phyloP scores from a whole-genome alignment of 2,888 invertebrate species.

The Yponomeuta plumbellus region DNA sequence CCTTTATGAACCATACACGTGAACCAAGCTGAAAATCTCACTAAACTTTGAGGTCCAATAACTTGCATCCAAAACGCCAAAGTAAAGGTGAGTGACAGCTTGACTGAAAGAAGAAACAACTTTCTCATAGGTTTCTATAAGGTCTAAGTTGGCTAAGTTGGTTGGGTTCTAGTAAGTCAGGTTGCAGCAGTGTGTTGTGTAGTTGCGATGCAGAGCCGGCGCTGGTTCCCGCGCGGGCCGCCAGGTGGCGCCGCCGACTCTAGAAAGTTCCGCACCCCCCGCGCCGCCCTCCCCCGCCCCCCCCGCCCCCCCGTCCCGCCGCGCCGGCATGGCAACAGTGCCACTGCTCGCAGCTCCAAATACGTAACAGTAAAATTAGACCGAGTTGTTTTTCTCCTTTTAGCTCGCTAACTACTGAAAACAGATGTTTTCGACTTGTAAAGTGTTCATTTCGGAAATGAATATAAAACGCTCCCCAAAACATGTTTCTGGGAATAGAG shows the following conservation, averaged over 20 bases:
- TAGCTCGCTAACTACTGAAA: background rate
- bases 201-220: background rate
- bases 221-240: background rate
- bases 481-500: background rate
- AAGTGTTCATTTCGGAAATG: background rate
- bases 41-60: too few relatives aligned
- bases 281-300: background rate
- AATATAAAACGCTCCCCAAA: background rate
- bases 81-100: too few relatives aligned
- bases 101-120: too few relatives aligned
- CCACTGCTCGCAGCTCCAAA: background rate
- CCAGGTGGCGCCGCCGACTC: background rate
- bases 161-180: too few relatives aligned
- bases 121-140: too few relatives aligned
- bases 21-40: too few relatives aligned
- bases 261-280: background rate
- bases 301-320: background rate
- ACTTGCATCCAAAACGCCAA: too few relatives aligned
- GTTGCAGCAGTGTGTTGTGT: background rate
- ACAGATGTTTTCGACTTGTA: background rate
- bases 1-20: too few relatives aligned
- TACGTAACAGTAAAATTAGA: constrained; percentile 1
- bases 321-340: background rate
- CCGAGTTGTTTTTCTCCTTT: background rate
- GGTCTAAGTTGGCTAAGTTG: too few relatives aligned